phyloP scores from a whole-genome alignment of 2,888 invertebrate genomes.

The Chrysolina oricalcia region DNA sequence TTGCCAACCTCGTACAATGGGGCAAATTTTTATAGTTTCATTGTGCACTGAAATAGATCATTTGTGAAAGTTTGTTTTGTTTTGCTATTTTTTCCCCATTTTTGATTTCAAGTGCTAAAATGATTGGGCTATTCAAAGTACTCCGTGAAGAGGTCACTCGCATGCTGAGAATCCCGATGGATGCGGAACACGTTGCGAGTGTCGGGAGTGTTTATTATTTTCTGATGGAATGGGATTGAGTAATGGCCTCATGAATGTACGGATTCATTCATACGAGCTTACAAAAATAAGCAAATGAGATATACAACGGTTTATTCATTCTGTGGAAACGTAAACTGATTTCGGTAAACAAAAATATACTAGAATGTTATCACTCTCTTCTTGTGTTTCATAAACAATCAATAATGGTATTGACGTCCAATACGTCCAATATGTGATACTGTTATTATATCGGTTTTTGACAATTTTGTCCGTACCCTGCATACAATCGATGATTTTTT shows the following conservation, averaged over 20 bases:
- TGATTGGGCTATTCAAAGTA: slow-evolving; percentile 36
- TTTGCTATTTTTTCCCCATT: too few species aligned
- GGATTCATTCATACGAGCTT: background rate
- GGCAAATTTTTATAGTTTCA: too few species aligned
- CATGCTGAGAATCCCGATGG: slow-evolving; percentile 4
- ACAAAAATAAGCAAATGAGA: slow-evolving; percentile 8
- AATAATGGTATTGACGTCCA: too few species aligned
- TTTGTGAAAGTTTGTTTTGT: too few species aligned
- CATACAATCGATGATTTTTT: too few species aligned
- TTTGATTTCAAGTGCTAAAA: too few species aligned
- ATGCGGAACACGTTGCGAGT: slow-evolving; percentile 24
- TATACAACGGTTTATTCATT: slow-evolving; percentile 15
- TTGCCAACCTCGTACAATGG: too few species aligned
- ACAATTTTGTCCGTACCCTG: too few species aligned
- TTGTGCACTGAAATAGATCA: too few species aligned
- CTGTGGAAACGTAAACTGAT: slow-evolving; percentile 10
- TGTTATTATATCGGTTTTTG: too few species aligned
- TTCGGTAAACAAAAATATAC: slow-evolving; percentile 8
- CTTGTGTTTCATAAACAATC: too few species aligned
- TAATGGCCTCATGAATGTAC: slow-evolving; percentile 14
- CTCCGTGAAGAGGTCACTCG: slow-evolving; percentile 28
- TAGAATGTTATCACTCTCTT: background rate
- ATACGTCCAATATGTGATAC: too few species aligned
- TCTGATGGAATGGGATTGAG: slow-evolving; percentile 27
- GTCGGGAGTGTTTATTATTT: slow-evolving; percentile 37